Percentiles rank a stretch among this genome's conserved stretches.
Evolutionary conservation across 2,113 vertebrate species (phyloP).

Genomic region (Callionymus lyra): DNA sequence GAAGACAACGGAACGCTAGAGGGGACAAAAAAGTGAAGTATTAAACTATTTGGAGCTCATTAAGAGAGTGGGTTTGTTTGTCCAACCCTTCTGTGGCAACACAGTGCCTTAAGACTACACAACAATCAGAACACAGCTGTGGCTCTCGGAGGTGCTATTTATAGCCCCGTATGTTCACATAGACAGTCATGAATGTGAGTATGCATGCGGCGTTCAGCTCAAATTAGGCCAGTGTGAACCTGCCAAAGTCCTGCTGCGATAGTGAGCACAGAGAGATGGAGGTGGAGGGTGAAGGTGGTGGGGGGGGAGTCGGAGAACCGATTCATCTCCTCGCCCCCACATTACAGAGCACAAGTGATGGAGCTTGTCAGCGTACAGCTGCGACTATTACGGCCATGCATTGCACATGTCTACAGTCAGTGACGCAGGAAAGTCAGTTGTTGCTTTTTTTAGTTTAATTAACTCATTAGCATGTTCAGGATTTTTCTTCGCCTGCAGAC

Average conservation of each 20-base stretch:
- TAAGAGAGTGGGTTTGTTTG: slow-evolving; percentile 12
- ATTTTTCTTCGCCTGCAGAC: too few species aligned
- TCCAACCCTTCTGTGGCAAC: slow-evolving; percentile 1
- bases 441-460: too few species aligned
- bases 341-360: slow-evolving; percentile 17
- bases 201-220: slow-evolving; percentile 18
- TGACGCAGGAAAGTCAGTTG: neutral
- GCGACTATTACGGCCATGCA: slow-evolving; percentile 19
- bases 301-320: too few species aligned
- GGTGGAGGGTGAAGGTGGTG: too few species aligned
- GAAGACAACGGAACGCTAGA: slow-evolving; percentile 6
- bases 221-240: slow-evolving; percentile 37
- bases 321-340: neutral
- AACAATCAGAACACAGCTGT: slow-evolving; percentile 19
- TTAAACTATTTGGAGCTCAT: slow-evolving; percentile 11
- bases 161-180: slow-evolving; percentile 6
- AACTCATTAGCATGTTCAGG: too few species aligned
- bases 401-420: slow-evolving; percentile 9
- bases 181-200: neutral
- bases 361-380: slow-evolving; percentile 32
- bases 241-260: slow-evolving; percentile 32
- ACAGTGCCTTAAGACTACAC: slow-evolving; percentile 8
- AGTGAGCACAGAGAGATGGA: neutral
- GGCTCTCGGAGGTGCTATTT: slow-evolving; percentile 19
- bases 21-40: neutral